Evolutionary conservation across 2,797 vertebrate species (phyloP), one percentile per base, ranked within the genome.

Genomic region (Cuculus canorus): DNA sequence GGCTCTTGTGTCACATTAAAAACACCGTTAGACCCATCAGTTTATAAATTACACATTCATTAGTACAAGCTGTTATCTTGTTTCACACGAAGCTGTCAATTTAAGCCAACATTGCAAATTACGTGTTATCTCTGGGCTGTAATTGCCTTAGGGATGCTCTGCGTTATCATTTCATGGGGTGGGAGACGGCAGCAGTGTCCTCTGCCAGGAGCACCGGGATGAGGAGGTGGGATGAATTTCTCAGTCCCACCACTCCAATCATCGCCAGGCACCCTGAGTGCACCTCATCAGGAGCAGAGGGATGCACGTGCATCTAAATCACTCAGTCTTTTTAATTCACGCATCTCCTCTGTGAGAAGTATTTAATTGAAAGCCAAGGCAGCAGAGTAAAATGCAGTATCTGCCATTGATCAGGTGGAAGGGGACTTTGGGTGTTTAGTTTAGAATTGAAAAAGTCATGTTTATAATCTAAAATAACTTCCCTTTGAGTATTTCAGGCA

Each of bases 121-220:
- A 28, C 5, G 12, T 5, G 47, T 78, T 93, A 56, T 86, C 92
- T 75, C 17, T 2, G 0, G 65, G 72, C 78, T 63, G 69, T 33
- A n/a, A 87, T 59, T 68, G 88, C 91, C 24, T 24, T 1, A 5
- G 84, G 79, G 82, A 80, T 43, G 68, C 75, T 82, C 50, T 6
- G 39, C 0, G 1, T 32, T 68, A 7, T 35, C 66, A 2, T 48
- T n/a, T 23, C 1, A 1, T 3, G 1, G 60, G 45, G 47, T 54
- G 30, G 65, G 50, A 63, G 19, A 37, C 24, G 13, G 43, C 37
- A 5, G 47, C 56, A 13, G 39, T 24, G 27, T 71, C 48, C 80
- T 61, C 57, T 59, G 53, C 21, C 41, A 0, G 48, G 17, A 80
- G 37, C 45, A 5, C 21, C 0, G 1, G 13, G 3, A 27, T 25